Evolutionary conservation across 2,113 vertebrate genomes (phyloP).

Genomic region (Tragulus kanchil): DNA sequence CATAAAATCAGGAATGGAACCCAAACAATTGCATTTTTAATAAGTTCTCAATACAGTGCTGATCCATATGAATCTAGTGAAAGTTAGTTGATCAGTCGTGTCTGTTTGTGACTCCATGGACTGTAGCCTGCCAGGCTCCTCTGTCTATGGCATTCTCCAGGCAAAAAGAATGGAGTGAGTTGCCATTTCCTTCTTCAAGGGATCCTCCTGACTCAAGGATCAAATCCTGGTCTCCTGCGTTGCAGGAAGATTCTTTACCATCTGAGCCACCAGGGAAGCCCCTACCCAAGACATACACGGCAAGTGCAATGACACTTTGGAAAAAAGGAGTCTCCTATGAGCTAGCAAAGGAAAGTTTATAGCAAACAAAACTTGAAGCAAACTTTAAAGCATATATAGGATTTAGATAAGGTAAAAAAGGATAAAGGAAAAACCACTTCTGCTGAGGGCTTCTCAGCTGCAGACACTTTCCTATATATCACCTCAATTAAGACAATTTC

Average conservation of each 20-base stretch:
- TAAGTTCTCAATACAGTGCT: not conserved
- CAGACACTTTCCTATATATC: not conserved
- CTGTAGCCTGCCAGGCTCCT: not conserved
- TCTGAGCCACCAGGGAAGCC: not conserved
- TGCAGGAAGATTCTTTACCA: not conserved
- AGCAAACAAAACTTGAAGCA: not conserved
- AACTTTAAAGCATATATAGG: not conserved
- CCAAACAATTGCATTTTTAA: not conserved
- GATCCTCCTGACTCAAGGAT: not conserved
- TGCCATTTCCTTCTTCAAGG: not conserved
- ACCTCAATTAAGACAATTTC: slow-evolving; percentile 25
- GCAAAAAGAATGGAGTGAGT: not conserved
- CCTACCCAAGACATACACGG: not conserved
- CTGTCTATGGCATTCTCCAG: not conserved
- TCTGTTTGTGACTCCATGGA: not conserved
- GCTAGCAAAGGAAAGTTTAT: not conserved
- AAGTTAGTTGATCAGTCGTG: not conserved
- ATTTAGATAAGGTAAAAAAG: not conserved
- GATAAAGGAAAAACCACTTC: not conserved
- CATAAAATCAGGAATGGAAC: not conserved
- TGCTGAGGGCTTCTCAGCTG: not conserved
- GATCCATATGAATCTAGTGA: not conserved
- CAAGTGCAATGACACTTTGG: not conserved
- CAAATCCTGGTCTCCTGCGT: not conserved
- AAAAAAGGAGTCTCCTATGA: not conserved